Evolutionary conservation across 2,888 invertebrate species (phyloP).

Genomic region (Limnephilus auricula): DNA sequence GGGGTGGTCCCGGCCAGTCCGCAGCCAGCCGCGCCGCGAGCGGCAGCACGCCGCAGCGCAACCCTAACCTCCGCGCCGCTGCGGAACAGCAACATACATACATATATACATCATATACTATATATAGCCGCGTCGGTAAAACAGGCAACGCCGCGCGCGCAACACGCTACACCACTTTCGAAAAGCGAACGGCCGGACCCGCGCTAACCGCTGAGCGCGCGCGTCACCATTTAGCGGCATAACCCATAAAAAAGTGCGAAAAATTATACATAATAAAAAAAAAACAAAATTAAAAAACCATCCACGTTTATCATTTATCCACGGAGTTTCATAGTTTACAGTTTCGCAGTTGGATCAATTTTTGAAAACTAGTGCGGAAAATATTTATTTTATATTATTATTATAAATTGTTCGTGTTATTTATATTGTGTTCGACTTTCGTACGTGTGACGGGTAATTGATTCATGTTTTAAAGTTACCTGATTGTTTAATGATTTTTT

Average conservation of each 20-base stretch:
- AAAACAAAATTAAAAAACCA: not conserved
- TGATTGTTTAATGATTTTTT: not conserved
- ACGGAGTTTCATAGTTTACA: not conserved
- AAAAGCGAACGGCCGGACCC: conserved; percentile 37
- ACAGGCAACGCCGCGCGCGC: conserved; percentile 56
- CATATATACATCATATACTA: not conserved
- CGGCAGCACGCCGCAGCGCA: conserved; percentile 69
- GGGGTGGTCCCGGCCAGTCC: conserved; percentile 69
- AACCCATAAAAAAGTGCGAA: not conserved
- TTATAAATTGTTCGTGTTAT: conserved; percentile 17
- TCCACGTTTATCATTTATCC: too few relatives aligned
- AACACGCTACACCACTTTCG: conserved; percentile 47
- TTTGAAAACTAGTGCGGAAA: conserved; percentile 36
- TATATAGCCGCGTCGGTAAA: conserved; percentile 56
- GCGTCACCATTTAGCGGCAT: conserved; percentile 6
- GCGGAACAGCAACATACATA: not conserved
- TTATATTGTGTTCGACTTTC: conserved; percentile 32
- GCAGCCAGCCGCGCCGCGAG: conserved; percentile 72
- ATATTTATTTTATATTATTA: conserved; percentile 7
- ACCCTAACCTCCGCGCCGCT: conserved; percentile 53
- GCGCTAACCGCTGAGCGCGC: conserved; percentile 4
- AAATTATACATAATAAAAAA: not conserved
- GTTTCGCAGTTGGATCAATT: conserved; percentile 21
- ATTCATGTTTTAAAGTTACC: not conserved
- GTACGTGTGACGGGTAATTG: conserved; percentile 12